phyloP scores from a whole-genome alignment of 2,888 invertebrate genomes.

The Tubulanus polymorphus region DNA sequence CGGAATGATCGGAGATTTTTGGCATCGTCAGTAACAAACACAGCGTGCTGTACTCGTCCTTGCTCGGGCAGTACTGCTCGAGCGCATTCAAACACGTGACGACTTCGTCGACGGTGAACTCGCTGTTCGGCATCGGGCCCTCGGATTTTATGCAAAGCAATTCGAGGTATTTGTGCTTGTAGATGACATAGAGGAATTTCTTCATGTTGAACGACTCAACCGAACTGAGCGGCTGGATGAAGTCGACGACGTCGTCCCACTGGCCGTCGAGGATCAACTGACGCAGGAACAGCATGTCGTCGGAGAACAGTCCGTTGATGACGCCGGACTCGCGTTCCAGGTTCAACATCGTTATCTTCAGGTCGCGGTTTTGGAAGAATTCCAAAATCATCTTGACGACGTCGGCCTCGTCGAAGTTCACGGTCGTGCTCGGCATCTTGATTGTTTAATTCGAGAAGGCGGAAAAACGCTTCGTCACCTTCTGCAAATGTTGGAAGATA shows the following conservation, averaged over 20 bases:
- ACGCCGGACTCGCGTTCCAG: constrained; percentile 90
- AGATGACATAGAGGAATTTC: constrained; percentile 79
- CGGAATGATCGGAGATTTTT: constrained; percentile 85
- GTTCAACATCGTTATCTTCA: constrained; percentile 83
- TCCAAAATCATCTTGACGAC: constrained; percentile 59
- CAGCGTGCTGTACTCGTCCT: constrained; percentile 90
- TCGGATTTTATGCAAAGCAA: constrained; percentile 89
- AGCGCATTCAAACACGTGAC: constrained; percentile 85
- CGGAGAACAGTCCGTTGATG: constrained; percentile 67
- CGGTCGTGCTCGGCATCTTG: constrained; percentile 37
- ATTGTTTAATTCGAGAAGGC: neutral
- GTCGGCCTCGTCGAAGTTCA: constrained; percentile 51
- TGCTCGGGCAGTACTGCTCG: constrained; percentile 82
- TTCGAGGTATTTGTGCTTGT: constrained; percentile 91
- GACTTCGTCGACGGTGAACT: constrained; percentile 89
- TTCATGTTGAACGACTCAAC: constrained; percentile 73
- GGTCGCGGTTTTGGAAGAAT: constrained; percentile 68
- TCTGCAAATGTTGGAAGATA: too few relatives aligned
- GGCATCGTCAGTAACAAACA: constrained; percentile 87
- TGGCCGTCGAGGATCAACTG: constrained; percentile 95
- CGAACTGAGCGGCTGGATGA: constrained; percentile 82
- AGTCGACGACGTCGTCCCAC: constrained; percentile 96
- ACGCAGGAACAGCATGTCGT: constrained; percentile 88
- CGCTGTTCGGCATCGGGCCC: constrained; percentile 65
- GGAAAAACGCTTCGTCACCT: too few relatives aligned